A percentile compares a stretch with the other conserved stretches of the same genome.
phyloP scores from a whole-genome alignment of 2,113 vertebrate species.

The Chloropsis cyanopogon region DNA sequence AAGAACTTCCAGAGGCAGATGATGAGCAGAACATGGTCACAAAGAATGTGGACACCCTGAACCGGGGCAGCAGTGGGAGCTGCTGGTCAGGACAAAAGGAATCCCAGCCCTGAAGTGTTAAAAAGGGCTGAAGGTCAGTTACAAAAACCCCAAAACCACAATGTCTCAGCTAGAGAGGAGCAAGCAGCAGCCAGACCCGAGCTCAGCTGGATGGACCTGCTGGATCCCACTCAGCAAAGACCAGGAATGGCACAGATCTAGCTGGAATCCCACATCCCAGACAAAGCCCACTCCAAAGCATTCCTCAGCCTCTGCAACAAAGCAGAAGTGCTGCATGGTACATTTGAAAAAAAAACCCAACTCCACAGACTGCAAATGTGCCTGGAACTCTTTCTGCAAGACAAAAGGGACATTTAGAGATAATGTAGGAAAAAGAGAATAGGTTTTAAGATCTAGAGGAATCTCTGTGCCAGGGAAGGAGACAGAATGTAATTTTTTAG shows the following conservation, averaged over 20 bases:
- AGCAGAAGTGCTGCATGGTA: not conserved
- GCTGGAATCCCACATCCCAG: not conserved
- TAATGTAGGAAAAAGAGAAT: not conserved
- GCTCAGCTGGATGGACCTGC: not conserved
- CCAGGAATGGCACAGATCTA: not conserved
- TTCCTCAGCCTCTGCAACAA: constrained; percentile 13
- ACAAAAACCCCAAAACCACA: not conserved
- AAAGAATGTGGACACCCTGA: not conserved
- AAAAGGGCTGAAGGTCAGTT: not conserved
- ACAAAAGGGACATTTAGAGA: constrained; percentile 46
- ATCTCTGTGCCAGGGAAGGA: not conserved
- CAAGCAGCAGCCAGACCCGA: not conserved
- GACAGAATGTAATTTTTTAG: not conserved
- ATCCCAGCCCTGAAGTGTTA: not conserved
- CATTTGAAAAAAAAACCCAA: not conserved
- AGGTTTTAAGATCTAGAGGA: constrained; percentile 27
- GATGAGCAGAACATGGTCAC: not conserved
- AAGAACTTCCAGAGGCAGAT: not conserved
- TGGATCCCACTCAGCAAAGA: not conserved
- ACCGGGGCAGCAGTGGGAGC: not conserved
- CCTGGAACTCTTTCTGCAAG: constrained; percentile 24
- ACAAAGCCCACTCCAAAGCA: not conserved
- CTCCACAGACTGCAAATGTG: not conserved
- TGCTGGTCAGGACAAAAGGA: not conserved
- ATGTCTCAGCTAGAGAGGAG: not conserved